A percentile compares a stretch with the other conserved stretches of the same genome.
Evolutionary conservation across 2,113 vertebrate species (phyloP).

Genomic region (Oreochromis spilurus): DNA sequence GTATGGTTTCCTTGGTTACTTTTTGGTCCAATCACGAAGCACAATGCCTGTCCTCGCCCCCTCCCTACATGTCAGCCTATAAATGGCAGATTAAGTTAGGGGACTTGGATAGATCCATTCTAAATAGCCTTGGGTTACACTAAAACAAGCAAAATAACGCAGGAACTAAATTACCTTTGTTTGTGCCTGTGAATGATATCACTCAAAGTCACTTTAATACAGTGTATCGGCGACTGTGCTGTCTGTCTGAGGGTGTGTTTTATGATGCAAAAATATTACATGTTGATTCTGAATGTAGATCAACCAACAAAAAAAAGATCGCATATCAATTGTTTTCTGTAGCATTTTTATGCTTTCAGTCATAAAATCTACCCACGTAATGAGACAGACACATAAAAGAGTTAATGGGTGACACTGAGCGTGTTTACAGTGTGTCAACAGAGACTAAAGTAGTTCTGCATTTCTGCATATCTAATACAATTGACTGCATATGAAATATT

Average conservation of each 20-base stretch:
- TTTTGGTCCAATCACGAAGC: constrained; percentile 63
- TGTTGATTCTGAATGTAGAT: not conserved
- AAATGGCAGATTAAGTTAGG: constrained; percentile 74
- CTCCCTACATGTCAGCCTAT: constrained; percentile 49
- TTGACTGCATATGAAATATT: not conserved
- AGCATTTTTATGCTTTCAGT: not conserved
- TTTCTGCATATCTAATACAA: not conserved
- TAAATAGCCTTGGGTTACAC: constrained; percentile 69
- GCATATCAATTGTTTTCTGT: not conserved
- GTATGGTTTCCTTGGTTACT: constrained; percentile 72
- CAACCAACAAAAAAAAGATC: not conserved
- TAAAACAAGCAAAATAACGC: constrained; percentile 66
- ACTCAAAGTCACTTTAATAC: constrained; percentile 56
- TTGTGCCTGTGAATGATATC: constrained; percentile 56
- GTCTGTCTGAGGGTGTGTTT: not conserved
- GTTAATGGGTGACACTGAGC: not conserved
- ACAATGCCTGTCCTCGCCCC: constrained; percentile 18
- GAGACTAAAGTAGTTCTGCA: not conserved
- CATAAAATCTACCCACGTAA: not conserved
- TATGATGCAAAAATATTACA: not conserved
- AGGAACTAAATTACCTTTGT: constrained; percentile 70
- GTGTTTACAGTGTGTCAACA: not conserved
- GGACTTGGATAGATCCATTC: constrained; percentile 67
- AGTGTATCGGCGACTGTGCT: not conserved
- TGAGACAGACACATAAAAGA: not conserved